Evolutionary conservation across 2,113 vertebrate species (phyloP).

Genomic region (Clarias magur): DNA sequence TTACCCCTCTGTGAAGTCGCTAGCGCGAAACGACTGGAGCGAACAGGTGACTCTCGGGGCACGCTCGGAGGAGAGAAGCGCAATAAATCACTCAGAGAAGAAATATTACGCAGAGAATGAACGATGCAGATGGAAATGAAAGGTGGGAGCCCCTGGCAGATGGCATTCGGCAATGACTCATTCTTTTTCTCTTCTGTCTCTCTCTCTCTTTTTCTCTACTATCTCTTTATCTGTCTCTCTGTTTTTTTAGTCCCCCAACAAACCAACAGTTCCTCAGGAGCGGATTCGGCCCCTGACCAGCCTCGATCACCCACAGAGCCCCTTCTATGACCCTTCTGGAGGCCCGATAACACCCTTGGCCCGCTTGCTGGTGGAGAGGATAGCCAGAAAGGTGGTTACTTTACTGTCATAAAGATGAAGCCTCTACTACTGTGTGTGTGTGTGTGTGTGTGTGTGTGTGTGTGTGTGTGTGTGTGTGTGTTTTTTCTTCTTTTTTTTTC

Average conservation of each 20-base stretch:
- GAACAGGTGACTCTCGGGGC: slow-evolving; percentile 43
- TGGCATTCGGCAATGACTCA: slow-evolving; percentile 47
- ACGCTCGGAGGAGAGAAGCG: slow-evolving; percentile 37
- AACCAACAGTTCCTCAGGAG: slow-evolving; percentile 88
- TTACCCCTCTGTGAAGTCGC: slow-evolving; percentile 7
- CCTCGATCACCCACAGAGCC: slow-evolving; percentile 92
- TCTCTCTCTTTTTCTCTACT: slow-evolving; percentile 16
- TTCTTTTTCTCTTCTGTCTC: slow-evolving; percentile 9
- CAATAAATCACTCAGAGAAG: slow-evolving; percentile 49
- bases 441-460: no score
- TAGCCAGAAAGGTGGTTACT: slow-evolving; percentile 87
- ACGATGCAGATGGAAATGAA: slow-evolving; percentile 59
- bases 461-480: no score
- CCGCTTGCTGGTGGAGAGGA: slow-evolving; percentile 88
- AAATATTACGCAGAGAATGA: slow-evolving; percentile 39
- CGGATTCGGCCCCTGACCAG: slow-evolving; percentile 92
- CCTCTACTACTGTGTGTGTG: not conserved
- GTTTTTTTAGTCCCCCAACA: slow-evolving; percentile 86
- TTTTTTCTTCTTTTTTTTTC: not conserved
- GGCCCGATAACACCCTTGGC: slow-evolving; percentile 86
- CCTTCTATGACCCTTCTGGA: slow-evolving; percentile 91
- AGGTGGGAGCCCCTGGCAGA: slow-evolving; percentile 51
- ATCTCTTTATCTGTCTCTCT: not conserved
- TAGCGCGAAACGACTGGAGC: slow-evolving; percentile 4
- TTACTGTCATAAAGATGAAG: not conserved